Base-by-base conservation (phyloP, 1,140 invertebrate species). In the Leptinotarsa lineolata region DNA sequence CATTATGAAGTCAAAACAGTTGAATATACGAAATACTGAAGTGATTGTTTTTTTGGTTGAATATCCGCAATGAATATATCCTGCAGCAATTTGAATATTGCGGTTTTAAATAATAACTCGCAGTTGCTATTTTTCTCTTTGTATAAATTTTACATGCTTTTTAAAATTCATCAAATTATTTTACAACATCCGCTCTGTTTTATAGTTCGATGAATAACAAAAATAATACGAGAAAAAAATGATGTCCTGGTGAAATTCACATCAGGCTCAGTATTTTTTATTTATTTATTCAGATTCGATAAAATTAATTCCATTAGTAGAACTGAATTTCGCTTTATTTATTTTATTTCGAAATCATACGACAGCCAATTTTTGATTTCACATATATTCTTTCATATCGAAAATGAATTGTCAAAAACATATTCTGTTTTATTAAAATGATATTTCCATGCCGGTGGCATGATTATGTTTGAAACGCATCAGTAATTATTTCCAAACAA, bases 111-210 rank as follows among this genome's bases (percentile, higher is more conserved):
- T 68, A 46, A 45, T 48, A 45, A 44, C 21, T 45, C n/a, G 8
- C 66, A 68, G 30, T 68, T 68, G 66, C 20, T 46, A 20, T 54
- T 48, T 48, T 48, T 68, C 45, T 39, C 66, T 68, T 68, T 68
- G 45, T 46, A 48, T 68, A 11, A 5, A 68, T 46, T 68, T 68
- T 22, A 46, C 45, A 68, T 68, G 45, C n/a, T n/a, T 46, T 45
- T 68, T 46, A 48, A 68, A 68, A 68, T 68, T 21, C 5, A 68
- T 68, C 46, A 21, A 68, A 46, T 68, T 44, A 68, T 46, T 68
- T 46, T 46, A 46, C 45, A 68, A 68, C 16, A 15, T 48, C n/a
- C 66, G n/a, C 18, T 68, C 20, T 15, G n/a, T 44, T 68, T 68
- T 68, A 39, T 46, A 46, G 45, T 68, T 48, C 39, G 30, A 20